These are phyloP conservation scores for Corydoras maculifer DNA, from an alignment of 2,113 vertebrate genomes.

Conservation along the genomic window DNA sequence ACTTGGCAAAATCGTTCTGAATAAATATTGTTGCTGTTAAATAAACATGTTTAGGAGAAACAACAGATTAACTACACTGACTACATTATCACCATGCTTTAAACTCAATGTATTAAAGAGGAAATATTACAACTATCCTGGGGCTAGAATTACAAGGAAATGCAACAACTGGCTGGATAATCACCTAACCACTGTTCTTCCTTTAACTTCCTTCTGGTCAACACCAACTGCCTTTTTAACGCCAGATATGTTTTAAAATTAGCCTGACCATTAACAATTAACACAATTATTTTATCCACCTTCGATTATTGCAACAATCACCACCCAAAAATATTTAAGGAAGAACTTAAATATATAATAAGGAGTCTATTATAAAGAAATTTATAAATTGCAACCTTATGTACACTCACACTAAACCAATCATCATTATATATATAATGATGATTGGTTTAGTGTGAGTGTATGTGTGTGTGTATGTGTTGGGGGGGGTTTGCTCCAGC, in stretches of 20 bases:
- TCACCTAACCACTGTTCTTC: background rate
- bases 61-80: background rate
- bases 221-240: background rate
- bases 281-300: no score
- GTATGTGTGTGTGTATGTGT: no score
- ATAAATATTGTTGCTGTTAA: no score
- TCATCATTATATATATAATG: no score
- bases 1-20: no score
- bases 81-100: background rate
- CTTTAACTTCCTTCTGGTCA: background rate
- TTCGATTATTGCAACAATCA: background rate
- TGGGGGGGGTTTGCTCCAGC: no score
- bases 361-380: no score
- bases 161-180: background rate
- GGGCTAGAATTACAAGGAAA: background rate
- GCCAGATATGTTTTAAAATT: background rate
- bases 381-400: no score
- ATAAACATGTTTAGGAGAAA: no score
- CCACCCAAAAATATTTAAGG: background rate
- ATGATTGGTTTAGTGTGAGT: no score
- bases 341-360: no score
- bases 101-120: background rate
- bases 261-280: background rate
- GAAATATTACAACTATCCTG: slow-evolving; percentile 1
- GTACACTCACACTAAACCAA: no score